Conservation (phyloP, 1,140 invertebrate species). For the Drosophila leontia region DNA sequence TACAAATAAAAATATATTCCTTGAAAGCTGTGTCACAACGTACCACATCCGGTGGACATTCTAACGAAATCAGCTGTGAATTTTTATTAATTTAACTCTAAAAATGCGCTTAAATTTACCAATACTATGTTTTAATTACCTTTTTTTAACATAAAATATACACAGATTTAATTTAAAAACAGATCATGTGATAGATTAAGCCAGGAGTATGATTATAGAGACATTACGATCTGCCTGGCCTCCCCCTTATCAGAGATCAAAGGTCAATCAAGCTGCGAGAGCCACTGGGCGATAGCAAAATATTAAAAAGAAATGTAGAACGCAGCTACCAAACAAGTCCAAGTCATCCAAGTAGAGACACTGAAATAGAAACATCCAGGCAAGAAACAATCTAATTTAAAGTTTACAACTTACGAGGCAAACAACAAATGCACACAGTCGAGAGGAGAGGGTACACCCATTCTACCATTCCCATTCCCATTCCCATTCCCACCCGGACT, state of each 20-base stretch:
- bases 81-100: no score
- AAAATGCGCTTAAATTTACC: no score
- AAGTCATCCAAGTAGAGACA: slow-evolving; percentile 7
- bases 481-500: no score
- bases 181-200: neutral
- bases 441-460: no score
- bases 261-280: slow-evolving; percentile 22
- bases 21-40: neutral
- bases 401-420: slow-evolving; percentile 68
- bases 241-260: slow-evolving; percentile 4
- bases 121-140: no score
- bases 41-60: no score
- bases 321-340: neutral
- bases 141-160: neutral
- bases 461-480: no score
- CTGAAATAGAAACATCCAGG: slow-evolving; percentile 39
- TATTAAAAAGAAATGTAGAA: neutral
- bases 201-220: no score
- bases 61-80: no score
- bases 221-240: neutral
- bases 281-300: no score
- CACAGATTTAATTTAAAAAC: neutral
- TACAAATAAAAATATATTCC: no score
- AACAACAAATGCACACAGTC: slow-evolving; percentile 45
- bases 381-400: slow-evolving; percentile 79